A percentile compares a stretch with the other conserved stretches of the same genome.
These are phyloP conservation scores for Glossosoma conforme DNA, from an alignment of 1,140 invertebrate genomes.

Conservation along the genomic window DNA sequence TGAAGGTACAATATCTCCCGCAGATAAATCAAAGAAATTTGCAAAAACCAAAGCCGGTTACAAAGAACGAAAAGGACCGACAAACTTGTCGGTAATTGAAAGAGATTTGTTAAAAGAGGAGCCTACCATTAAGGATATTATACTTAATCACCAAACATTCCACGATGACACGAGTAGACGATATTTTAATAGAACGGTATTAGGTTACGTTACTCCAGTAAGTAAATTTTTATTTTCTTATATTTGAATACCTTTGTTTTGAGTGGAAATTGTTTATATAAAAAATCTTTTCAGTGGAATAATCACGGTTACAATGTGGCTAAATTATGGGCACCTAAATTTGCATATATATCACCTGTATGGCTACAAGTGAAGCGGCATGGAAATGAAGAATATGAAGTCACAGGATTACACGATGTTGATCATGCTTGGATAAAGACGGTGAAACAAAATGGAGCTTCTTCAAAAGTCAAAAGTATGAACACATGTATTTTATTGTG, in stretches of 20 bases:
- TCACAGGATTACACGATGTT: conserved; percentile 71
- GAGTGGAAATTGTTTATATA: background rate
- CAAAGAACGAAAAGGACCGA: conserved; percentile 55
- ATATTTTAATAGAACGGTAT: conserved; percentile 64
- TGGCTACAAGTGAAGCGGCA: conserved; percentile 81
- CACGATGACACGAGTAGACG: conserved; percentile 60
- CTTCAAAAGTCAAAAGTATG: conserved; percentile 45
- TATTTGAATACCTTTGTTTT: background rate
- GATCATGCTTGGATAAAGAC: conserved; percentile 79
- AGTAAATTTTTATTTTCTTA: conserved; percentile 37
- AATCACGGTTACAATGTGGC: conserved; percentile 89
- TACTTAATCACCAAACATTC: conserved; percentile 69
- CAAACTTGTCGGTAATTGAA: conserved; percentile 62
- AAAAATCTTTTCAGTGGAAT: conserved; percentile 79
- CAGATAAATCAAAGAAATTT: conserved; percentile 45
- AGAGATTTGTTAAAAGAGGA: conserved; percentile 63
- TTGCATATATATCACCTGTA: conserved; percentile 87
- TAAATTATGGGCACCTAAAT: conserved; percentile 85
- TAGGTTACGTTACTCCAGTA: conserved; percentile 91
- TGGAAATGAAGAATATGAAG: conserved; percentile 55
- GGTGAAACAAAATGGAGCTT: conserved; percentile 51
- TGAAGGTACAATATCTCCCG: conserved; percentile 49
- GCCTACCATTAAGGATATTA: conserved; percentile 64
- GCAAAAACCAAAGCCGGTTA: conserved; percentile 37
- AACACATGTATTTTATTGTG: too few relatives aligned